These are phyloP conservation scores for Lepidothrix coronata DNA, from an alignment of 2,113 vertebrate species.

Conservation along the genomic window DNA sequence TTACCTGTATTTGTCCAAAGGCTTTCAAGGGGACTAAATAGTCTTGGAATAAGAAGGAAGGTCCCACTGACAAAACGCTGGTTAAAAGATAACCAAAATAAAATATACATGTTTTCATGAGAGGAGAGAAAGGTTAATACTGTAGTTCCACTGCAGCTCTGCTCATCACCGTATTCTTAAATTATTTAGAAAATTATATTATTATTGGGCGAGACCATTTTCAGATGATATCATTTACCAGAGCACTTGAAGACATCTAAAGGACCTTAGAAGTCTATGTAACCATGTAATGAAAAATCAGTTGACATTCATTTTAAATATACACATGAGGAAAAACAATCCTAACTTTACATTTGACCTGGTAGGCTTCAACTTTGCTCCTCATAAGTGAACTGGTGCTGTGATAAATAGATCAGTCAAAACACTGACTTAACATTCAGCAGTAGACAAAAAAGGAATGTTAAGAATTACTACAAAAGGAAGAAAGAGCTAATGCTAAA, in stretches of 20 bases:
- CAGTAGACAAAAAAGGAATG: background rate
- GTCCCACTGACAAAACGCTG: rapidly evolving
- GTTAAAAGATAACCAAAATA: background rate
- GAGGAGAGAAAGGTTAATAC: background rate
- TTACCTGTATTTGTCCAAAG: background rate
- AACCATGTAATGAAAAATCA: background rate
- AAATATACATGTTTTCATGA: background rate
- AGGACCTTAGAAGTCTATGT: background rate
- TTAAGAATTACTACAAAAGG: background rate
- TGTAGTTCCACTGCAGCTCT: background rate
- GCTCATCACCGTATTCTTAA: background rate
- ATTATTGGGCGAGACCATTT: background rate
- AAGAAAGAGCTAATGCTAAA: background rate
- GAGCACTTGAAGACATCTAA: background rate
- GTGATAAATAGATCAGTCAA: background rate
- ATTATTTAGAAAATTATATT: background rate
- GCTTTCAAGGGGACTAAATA: background rate
- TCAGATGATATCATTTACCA: background rate
- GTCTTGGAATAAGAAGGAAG: background rate
- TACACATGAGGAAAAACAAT: background rate
- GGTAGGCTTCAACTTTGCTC: background rate
- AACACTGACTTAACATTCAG: background rate
- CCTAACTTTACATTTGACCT: background rate
- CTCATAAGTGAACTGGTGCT: rapidly evolving
- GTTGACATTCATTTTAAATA: background rate